These are phyloP conservation scores for Mustelus asterias DNA, from an alignment of 2,113 vertebrate species.

Conservation along the genomic window DNA sequence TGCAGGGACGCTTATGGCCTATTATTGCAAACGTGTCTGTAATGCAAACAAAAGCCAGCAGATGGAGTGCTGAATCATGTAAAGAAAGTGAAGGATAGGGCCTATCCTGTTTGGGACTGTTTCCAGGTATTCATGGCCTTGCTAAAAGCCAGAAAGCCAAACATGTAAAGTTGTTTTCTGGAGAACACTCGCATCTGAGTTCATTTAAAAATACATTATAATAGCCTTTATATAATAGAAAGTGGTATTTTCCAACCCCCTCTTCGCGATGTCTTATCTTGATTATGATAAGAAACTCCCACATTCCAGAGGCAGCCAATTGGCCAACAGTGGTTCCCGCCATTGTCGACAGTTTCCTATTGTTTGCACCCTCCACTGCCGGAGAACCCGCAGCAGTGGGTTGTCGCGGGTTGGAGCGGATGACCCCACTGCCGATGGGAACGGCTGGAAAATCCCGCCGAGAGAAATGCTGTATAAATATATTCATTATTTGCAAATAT, in stretches of 20 bases:
- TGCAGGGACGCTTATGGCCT: not conserved
- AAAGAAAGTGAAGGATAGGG: not conserved
- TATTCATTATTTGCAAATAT: not conserved
- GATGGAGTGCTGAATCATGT: not conserved
- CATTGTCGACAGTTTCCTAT: too few species aligned
- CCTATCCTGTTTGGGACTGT: not conserved
- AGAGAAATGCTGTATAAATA: too few species aligned
- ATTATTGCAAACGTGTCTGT: not conserved
- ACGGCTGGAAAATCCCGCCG: too few species aligned
- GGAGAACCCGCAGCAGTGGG: too few species aligned
- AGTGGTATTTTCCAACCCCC: too few species aligned
- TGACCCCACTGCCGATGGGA: too few species aligned
- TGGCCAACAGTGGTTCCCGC: too few species aligned
- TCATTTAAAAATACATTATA: not conserved
- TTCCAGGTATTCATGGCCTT: not conserved
- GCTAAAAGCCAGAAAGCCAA: not conserved
- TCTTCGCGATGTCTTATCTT: too few species aligned
- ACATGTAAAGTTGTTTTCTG: not conserved
- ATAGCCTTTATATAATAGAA: not conserved
- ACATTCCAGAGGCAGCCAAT: too few species aligned
- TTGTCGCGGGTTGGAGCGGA: too few species aligned
- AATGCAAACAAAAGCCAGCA: not conserved
- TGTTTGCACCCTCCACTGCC: too few species aligned
- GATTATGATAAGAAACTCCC: too few species aligned
- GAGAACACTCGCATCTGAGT: not conserved